Evolutionary conservation across 2,888 invertebrate species (phyloP).

Genomic region (Acrobasis repandana): DNA sequence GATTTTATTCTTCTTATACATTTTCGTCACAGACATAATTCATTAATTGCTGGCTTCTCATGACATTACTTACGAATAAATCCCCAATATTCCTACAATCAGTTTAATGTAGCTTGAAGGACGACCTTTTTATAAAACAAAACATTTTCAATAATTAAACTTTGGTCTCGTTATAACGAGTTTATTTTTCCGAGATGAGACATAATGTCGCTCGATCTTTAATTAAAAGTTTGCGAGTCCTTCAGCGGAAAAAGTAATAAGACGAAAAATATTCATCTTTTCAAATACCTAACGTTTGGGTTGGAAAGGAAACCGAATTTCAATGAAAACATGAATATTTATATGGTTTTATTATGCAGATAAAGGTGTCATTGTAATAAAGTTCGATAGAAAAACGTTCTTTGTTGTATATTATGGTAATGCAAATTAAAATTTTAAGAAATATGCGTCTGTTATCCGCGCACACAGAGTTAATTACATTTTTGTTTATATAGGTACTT

Average conservation of each 20-base stretch:
- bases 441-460: too few species aligned
- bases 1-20: too few species aligned
- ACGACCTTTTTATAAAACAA: constrained; percentile 5
- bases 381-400: constrained; percentile 4
- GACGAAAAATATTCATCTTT: constrained; percentile 48
- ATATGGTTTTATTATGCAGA: constrained; percentile 22
- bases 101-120: background rate
- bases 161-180: constrained; percentile 49
- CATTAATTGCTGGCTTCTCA: too few species aligned
- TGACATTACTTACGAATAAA: too few species aligned
- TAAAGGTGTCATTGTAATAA: constrained; percentile 10
- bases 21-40: too few species aligned
- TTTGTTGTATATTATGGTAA: background rate
- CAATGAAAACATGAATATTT: constrained; percentile 30
- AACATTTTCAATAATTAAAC: constrained; percentile 47
- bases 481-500: too few species aligned
- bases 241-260: constrained; percentile 55
- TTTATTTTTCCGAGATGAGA: constrained; percentile 53
- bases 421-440: background rate
- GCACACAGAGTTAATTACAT: too few species aligned
- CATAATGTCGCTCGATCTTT: constrained; percentile 66
- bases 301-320: constrained; percentile 33
- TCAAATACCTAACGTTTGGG: constrained; percentile 43
- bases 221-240: constrained; percentile 67
- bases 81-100: too few species aligned